Percentiles rank a stretch among this genome's conserved stretches.
These are phyloP conservation scores for Galago senegalensis DNA, from an alignment of 2,797 vertebrate species.

Conservation along the genomic window DNA sequence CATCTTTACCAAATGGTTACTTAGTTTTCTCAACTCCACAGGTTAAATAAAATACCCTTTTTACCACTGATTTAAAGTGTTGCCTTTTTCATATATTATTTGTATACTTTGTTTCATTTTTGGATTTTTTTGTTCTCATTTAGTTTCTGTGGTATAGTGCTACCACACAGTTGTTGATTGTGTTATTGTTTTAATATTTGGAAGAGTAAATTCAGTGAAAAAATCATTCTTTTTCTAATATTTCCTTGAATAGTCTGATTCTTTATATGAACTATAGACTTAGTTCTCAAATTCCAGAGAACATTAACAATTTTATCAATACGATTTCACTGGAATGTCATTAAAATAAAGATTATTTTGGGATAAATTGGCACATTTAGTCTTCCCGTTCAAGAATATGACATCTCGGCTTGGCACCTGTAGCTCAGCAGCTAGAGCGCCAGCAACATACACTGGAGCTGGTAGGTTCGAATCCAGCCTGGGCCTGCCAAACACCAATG, in stretches of 20 bases:
- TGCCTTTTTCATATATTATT: slow-evolving; percentile 1
- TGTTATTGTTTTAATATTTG: neutral
- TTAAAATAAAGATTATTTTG: slow-evolving; percentile 16
- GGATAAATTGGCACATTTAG: neutral
- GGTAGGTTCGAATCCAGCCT: too few species aligned
- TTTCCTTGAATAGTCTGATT: slow-evolving; percentile 28
- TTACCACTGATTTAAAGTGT: slow-evolving; percentile 35
- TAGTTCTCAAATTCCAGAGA: slow-evolving; percentile 33
- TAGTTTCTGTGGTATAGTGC: neutral
- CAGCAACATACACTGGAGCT: too few species aligned
- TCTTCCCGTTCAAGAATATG: neutral
- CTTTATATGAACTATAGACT: neutral
- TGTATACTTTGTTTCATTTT: slow-evolving; percentile 6
- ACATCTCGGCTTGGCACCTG: too few species aligned
- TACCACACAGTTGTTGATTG: neutral
- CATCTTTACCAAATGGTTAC: neutral
- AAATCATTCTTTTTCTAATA: neutral
- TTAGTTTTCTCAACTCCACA: neutral
- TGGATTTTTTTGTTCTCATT: neutral
- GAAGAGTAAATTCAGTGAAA: neutral
- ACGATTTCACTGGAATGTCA: neutral
- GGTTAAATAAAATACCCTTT: slow-evolving; percentile 14
- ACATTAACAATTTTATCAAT: neutral
- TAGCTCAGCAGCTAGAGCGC: too few species aligned
- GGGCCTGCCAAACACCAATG: too few species aligned